Base-by-base conservation (phyloP, 2,888 invertebrate genomes). In the Germaria angustata region DNA sequence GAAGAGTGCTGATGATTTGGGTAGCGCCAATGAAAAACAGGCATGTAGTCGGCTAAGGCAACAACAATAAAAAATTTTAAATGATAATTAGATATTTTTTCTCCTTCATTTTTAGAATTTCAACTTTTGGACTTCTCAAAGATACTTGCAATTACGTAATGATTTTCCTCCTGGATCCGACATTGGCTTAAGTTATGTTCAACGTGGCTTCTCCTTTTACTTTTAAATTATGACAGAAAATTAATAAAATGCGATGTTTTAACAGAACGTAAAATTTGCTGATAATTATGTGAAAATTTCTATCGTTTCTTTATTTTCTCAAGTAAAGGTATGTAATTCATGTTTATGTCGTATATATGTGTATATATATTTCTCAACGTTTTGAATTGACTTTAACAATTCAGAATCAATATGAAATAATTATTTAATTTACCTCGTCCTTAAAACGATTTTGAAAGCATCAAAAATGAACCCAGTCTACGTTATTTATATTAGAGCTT, bases 181-280 rank as follows among this genome's bases (percentile, higher is more conserved):
- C 51, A 85, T 85, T 6, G 89, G 89, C 8, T 84, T 89, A 13
- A 89, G 89, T 79, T 89, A 87, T 75, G 87, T 89, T 1, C 87
- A 89, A 81, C 86, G 89, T 49, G 89, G 89, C 28, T 89, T 86
- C 80, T 87, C 88, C 44, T 89, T 89, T 84, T 87, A 89, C 73
- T 89, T 82, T 89, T 84, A 84, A 77, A 53, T 86, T 2, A 24
- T 34, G 24, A 84, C 17, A 2, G 41, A 24, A 15, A 36, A 63
- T 24, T n/a, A 44, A 46, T 44, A 36, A 73, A 44, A 28, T 41
- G 13, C 41, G 8, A 49, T 65, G 15, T 71, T 59, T 66, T 59
- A 51, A 39, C 51, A 68, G 41, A 46, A 69, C 57, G n/a, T 32
- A 34, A 41, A 71, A 53, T 8, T 24, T 9, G 24, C 11, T 20